Base-by-base conservation (phyloP, 2,113 vertebrate genomes). In the Megaleporinus macrocephalus region DNA sequence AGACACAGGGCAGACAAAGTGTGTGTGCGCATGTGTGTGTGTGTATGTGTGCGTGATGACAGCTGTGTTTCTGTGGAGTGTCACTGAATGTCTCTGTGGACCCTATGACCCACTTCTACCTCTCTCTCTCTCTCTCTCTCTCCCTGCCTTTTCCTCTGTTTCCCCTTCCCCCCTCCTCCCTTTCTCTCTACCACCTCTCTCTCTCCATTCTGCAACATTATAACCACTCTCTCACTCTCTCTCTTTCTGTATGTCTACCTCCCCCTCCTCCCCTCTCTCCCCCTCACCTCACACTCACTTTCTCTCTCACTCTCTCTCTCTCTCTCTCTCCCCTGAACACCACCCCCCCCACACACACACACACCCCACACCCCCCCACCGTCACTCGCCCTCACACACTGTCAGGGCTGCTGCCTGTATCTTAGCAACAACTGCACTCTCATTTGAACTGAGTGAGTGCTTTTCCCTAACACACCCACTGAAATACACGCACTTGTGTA, bases 351-450 rank as follows among this genome's bases (percentile, higher is more conserved):
- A 44, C n/a, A n/a, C 24, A 49, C n/a, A n/a, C n/a, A n/a, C n/a
- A n/a, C n/a, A n/a, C n/a, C n/a, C n/a, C n/a, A n/a, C n/a, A n/a
- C n/a, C 59, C 47, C 3, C 57, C 44, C 76, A n/a, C 72, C n/a
- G 68, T 73, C 85, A 90, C 89, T 90, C 80, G 36, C 82, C 70
- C 78, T 83, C 90, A 92, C 91, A 90, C 93, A 93, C 92, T 91
- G 92, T 94, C 92, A 66, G 87, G 91, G 92, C 95, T 96, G 95
- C 97, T 97, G 96, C 95, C 88, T 96, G 97, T 99, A 96, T 98
- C 97, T 98, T 99, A 98, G 97, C 97, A 98, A 99, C 97, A 95
- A 96, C 96, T 96, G 96, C 96, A 96, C 95, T 98, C 96, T 96
- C 96, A 95, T 95, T 95, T 96, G 97, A 97, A 96, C 96, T 96